These are phyloP conservation scores for Agonopterix arenella DNA, from an alignment of 2,888 invertebrate species.

Conservation along the genomic window DNA sequence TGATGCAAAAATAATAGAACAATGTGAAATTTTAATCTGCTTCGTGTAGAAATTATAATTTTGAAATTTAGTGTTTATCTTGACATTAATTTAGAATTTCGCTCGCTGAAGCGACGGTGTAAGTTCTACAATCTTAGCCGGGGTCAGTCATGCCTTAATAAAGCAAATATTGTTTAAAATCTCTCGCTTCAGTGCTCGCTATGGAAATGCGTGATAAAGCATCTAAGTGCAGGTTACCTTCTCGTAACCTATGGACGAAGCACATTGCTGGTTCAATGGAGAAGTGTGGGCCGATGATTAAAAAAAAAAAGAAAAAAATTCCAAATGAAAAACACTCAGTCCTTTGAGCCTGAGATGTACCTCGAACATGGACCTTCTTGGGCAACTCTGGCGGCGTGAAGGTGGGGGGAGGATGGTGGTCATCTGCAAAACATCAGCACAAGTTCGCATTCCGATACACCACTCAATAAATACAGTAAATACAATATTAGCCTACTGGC, in stretches of 20 bases:
- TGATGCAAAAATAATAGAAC: conserved; percentile 49
- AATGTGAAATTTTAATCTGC: conserved; percentile 8
- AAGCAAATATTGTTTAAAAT: conserved; percentile 38
- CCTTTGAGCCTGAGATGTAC: conserved; percentile 78
- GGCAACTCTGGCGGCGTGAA: conserved; percentile 99
- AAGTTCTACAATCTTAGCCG: conserved; percentile 43
- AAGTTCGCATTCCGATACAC: conserved; percentile 78
- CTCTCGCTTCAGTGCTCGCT: conserved; percentile 53
- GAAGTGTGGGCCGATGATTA: conserved; percentile 64
- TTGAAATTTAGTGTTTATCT: background rate
- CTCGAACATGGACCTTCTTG: conserved; percentile 98
- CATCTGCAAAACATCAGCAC: conserved; percentile 93
- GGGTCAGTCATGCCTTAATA: conserved; percentile 59
- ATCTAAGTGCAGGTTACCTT: conserved; percentile 67
- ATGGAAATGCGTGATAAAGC: conserved; percentile 73
- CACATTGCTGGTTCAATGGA: conserved; percentile 60
- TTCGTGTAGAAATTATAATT: conserved; percentile 10
- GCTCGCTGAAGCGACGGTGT: conserved; percentile 36
- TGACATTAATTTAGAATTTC: conserved; percentile 1
- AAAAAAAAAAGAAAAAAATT: conserved; percentile 33
- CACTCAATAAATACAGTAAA: conserved; percentile 57
- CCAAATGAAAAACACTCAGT: conserved; percentile 57
- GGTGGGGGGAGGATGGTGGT: conserved; percentile 98
- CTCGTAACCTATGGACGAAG: conserved; percentile 58
- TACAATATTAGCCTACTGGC: conserved; percentile 29